These are phyloP conservation scores for Sanderia malayensis DNA, from an alignment of 30 jellyfish, hydroid and myxozoan genomes.

Conservation along the genomic window DNA sequence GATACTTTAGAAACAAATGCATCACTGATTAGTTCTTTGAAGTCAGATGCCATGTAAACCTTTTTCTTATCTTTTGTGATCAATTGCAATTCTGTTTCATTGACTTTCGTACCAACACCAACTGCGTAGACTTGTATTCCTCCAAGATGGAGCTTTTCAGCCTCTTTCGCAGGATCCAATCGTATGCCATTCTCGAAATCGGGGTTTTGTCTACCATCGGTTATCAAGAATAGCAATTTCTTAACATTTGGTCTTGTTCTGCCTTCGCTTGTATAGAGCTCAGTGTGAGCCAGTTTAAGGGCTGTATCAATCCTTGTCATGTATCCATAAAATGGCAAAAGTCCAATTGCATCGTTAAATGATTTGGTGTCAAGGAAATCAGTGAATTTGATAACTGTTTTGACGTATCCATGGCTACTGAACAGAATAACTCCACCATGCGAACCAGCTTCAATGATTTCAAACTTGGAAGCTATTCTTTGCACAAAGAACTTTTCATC, in stretches of 20 bases:
- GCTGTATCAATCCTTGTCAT: slow-evolving; percentile 29
- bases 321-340: slow-evolving; percentile 26
- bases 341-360: slow-evolving; percentile 15
- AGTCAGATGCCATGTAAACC: slow-evolving; percentile 19
- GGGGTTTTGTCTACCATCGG: slow-evolving; percentile 44
- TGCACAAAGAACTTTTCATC: slow-evolving; percentile 15
- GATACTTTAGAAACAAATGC: slow-evolving; percentile 24
- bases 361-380: neutral
- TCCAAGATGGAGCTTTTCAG: slow-evolving; percentile 7
- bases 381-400: slow-evolving; percentile 3
- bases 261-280: neutral
- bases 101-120: slow-evolving; percentile 6
- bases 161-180: slow-evolving; percentile 7
- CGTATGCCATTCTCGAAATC: slow-evolving; percentile 17
- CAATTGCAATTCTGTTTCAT: slow-evolving; percentile 5
- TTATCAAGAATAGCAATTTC: slow-evolving; percentile 7
- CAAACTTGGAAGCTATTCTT: slow-evolving; percentile 20
- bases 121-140: slow-evolving; percentile 21
- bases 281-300: slow-evolving; percentile 16
- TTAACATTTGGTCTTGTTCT: slow-evolving; percentile 26
- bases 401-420: slow-evolving; percentile 30
- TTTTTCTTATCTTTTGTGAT: slow-evolving; percentile 13
- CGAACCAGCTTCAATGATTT: slow-evolving; percentile 30
- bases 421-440: slow-evolving; percentile 32
- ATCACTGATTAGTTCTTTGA: slow-evolving; percentile 17